phyloP scores from a whole-genome alignment of 2,113 vertebrate species.

The Pao palembangensis region DNA sequence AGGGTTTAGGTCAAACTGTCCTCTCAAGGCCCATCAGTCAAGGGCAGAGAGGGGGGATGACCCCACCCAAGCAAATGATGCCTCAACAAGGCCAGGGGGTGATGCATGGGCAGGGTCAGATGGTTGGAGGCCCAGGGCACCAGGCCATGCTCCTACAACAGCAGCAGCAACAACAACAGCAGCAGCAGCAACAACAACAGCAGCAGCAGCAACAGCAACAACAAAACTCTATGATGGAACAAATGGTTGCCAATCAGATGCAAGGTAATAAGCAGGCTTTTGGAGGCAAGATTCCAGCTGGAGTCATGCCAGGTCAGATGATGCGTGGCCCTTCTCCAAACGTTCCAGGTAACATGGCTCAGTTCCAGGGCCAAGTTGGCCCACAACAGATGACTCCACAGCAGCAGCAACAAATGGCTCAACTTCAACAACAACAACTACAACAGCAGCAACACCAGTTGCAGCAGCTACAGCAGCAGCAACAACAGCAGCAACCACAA shows the following conservation, averaged over 20 bases:
- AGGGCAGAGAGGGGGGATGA: constrained; percentile 91
- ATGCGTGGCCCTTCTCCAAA: constrained; percentile 93
- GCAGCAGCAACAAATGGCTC: constrained; percentile 82
- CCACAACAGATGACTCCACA: constrained; percentile 77
- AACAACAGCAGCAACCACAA: constrained; percentile 69
- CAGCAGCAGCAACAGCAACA: constrained; percentile 70
- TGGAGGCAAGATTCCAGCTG: constrained; percentile 84
- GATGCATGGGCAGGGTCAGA: constrained; percentile 91
- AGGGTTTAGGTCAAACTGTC: constrained; percentile 85
- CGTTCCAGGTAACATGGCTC: constrained; percentile 87
- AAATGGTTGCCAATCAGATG: constrained; percentile 94
- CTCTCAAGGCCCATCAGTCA: constrained; percentile 89
- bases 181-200: constrained; percentile 53
- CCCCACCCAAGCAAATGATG: constrained; percentile 95
- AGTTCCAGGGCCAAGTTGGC: constrained; percentile 84
- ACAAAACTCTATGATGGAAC: constrained; percentile 94
- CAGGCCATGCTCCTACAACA: constrained; percentile 86
- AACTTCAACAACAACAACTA: constrained; percentile 81
- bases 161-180: constrained; percentile 66
- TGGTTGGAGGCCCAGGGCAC: constrained; percentile 90
- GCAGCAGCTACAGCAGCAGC: constrained; percentile 65
- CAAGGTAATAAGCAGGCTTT: constrained; percentile 93
- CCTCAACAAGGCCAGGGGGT: constrained; percentile 91
- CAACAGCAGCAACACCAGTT: constrained; percentile 75
- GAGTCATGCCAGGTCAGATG: constrained; percentile 86